Evolutionary conservation across 2,113 vertebrate species (phyloP).

Genomic region (Sorex araneus): DNA sequence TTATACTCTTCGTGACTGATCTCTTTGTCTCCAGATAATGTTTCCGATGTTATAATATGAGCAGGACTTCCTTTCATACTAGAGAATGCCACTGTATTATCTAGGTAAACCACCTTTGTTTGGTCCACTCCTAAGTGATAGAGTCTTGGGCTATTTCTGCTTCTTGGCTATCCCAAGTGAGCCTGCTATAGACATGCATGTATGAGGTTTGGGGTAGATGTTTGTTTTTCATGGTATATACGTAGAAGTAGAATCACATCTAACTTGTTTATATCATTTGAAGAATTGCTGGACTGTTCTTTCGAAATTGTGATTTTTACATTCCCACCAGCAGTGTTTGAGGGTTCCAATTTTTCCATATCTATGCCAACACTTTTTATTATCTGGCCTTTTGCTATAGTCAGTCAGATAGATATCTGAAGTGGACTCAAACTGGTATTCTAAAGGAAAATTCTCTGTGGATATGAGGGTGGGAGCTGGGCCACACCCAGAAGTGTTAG

Average conservation of each 20-base stretch:
- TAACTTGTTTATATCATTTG: neutral
- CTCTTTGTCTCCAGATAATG: conserved; percentile 14
- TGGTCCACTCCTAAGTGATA: neutral
- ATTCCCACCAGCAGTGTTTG: neutral
- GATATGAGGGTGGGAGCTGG: too few relatives aligned
- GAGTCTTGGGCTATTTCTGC: neutral
- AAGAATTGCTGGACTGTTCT: neutral
- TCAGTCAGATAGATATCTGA: neutral
- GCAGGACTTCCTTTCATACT: neutral
- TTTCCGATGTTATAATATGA: neutral
- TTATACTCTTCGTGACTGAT: neutral
- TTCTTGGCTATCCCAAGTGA: conserved; percentile 8
- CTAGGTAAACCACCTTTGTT: neutral
- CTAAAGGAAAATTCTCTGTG: neutral
- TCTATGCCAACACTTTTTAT: conserved; percentile 23
- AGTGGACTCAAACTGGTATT: neutral
- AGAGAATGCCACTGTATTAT: neutral
- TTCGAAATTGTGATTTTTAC: neutral
- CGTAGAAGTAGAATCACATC: neutral
- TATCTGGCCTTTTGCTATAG: neutral
- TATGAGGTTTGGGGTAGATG: neutral
- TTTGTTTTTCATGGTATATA: neutral
- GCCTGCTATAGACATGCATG: neutral
- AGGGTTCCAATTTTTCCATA: neutral
- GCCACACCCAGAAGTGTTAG: too few relatives aligned